Evolutionary conservation across 2,888 invertebrate genomes (phyloP).

Genomic region (Apodemia hepburni): DNA sequence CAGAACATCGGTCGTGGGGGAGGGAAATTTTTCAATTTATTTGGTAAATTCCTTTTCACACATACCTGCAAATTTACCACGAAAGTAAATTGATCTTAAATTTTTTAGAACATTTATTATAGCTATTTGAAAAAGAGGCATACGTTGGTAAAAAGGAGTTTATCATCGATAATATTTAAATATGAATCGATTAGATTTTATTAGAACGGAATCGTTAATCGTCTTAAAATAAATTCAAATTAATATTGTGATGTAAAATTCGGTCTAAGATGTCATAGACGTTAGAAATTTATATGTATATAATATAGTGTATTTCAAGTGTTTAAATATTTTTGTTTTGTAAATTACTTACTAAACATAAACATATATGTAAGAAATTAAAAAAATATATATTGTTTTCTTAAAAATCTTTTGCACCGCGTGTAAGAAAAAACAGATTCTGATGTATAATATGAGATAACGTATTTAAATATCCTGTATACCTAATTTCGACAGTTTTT

Average conservation of each 20-base stretch:
- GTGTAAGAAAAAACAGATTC: neutral
- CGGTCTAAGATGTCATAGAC: constrained; percentile 37
- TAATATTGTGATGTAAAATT: constrained; percentile 37
- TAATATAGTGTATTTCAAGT: neutral
- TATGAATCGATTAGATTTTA: constrained; percentile 30
- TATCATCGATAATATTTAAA: too few species aligned
- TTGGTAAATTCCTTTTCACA: too few species aligned
- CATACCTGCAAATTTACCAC: too few species aligned
- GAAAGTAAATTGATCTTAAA: too few species aligned
- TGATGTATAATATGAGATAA: too few species aligned
- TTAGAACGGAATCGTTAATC: constrained; percentile 38
- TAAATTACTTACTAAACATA: neutral
- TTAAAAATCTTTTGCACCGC: neutral
- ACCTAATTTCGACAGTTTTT: neutral
- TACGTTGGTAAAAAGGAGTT: too few species aligned
- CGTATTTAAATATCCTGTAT: too few species aligned
- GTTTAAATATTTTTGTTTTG: neutral
- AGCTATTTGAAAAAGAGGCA: too few species aligned
- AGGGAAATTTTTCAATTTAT: too few species aligned
- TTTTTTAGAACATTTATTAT: too few species aligned
- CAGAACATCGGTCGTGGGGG: too few species aligned
- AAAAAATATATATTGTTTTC: too few species aligned
- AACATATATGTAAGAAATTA: neutral
- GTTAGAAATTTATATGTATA: constrained; percentile 17
- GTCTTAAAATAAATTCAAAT: constrained; percentile 36